phyloP scores from a whole-genome alignment of 2,113 vertebrate species.

The Oreochromis aureus region DNA sequence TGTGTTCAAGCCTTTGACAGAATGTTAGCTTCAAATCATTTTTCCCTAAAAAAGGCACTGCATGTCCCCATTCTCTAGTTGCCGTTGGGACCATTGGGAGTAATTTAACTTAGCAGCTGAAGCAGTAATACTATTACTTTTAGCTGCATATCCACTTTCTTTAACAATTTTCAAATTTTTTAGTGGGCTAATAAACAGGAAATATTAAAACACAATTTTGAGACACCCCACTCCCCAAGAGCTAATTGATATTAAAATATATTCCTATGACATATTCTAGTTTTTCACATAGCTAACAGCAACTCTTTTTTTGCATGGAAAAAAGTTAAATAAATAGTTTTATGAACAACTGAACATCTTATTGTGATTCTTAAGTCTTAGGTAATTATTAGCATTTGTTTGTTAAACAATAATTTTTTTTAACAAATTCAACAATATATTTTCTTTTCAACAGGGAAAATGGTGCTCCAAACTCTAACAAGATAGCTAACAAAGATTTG shows the following conservation, averaged over 20 bases:
- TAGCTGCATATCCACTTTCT: neutral
- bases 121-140: neutral
- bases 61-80: neutral
- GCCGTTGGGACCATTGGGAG: neutral
- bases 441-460: neutral
- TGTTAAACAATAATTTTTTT: neutral
- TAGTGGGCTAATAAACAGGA: neutral
- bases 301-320: neutral
- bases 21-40: neutral
- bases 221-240: neutral
- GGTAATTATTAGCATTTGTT: neutral
- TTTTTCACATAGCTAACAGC: neutral
- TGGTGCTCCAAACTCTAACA: neutral
- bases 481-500: constrained; percentile 31
- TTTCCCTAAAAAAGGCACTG: neutral
- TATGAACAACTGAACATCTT: neutral
- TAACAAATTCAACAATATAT: neutral
- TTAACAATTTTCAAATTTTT: neutral
- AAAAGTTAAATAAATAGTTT: neutral
- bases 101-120: neutral
- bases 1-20: neutral
- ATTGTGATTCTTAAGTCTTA: neutral
- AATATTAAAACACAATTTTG: neutral
- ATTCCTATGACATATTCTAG: neutral
- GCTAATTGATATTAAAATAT: neutral